phyloP scores from a whole-genome alignment of 2,113 vertebrate species.

The Nothobranchius furzeri region DNA sequence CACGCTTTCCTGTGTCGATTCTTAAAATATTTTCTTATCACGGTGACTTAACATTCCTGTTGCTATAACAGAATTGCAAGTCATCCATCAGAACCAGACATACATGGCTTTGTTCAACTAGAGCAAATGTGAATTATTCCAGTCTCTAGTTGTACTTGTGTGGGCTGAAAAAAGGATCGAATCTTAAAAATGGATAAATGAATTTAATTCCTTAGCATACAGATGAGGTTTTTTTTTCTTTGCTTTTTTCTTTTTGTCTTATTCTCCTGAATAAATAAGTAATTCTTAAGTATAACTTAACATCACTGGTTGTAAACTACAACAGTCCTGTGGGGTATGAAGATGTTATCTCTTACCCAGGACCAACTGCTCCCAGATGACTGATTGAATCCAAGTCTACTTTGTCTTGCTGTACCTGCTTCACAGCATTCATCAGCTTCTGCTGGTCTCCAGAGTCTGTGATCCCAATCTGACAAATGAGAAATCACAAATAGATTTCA shows the following conservation, averaged over 20 bases:
- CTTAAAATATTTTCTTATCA: constrained; percentile 37
- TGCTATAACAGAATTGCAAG: constrained; percentile 44
- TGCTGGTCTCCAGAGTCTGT: constrained; percentile 81
- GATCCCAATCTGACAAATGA: constrained; percentile 84
- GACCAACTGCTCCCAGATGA: constrained; percentile 77
- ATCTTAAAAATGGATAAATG: no score
- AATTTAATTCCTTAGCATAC: no score
- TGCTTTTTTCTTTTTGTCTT: no score
- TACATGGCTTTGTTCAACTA: no score
- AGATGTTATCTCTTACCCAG: constrained; percentile 61
- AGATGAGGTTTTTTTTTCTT: no score
- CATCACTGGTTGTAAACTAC: not conserved
- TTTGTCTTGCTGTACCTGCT: constrained; percentile 83
- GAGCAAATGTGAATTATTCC: no score
- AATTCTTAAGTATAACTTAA: constrained; percentile 17
- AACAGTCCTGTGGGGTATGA: not conserved
- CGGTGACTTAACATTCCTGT: constrained; percentile 41
- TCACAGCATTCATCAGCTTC: constrained; percentile 83
- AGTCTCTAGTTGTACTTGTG: no score
- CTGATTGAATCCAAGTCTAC: constrained; percentile 79
- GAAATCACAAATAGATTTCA: not conserved
- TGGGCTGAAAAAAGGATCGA: no score
- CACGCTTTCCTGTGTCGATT: constrained; percentile 29
- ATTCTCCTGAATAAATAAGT: not conserved
- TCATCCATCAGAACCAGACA: constrained; percentile 26